phyloP scores from a whole-genome alignment of 2,888 invertebrate genomes.

The Melanotus villosus region DNA sequence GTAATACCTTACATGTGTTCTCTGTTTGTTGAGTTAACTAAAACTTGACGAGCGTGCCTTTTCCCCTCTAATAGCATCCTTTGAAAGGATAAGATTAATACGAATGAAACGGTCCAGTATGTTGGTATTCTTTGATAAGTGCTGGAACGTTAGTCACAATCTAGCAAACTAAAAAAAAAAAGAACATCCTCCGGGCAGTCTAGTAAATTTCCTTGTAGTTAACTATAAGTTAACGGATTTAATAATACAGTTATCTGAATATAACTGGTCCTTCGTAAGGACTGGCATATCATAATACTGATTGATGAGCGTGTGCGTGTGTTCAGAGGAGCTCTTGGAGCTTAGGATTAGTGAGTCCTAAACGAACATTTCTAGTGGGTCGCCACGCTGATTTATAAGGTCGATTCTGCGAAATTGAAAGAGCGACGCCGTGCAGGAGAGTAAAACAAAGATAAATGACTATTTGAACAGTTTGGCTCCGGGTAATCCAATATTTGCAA shows the following conservation, averaged over 20 bases:
- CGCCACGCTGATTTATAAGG: constrained; percentile 43
- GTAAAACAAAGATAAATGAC: constrained; percentile 50
- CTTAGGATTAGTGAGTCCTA: constrained; percentile 27
- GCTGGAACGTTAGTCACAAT: not conserved
- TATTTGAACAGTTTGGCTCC: constrained; percentile 44
- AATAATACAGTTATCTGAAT: not conserved
- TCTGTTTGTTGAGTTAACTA: no score
- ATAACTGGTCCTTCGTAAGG: constrained; percentile 15
- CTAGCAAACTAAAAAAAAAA: not conserved
- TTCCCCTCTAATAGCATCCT: no score
- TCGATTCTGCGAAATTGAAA: constrained; percentile 47
- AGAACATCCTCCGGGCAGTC: not conserved
- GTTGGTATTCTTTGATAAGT: not conserved
- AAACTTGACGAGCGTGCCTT: no score
- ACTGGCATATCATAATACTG: constrained; percentile 24
- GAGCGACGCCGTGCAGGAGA: constrained; percentile 43
- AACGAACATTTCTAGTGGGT: constrained; percentile 35
- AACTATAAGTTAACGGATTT: not conserved
- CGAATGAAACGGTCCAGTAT: not conserved
- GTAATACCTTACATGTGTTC: no score
- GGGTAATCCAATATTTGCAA: constrained; percentile 43
- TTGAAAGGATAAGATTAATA: not conserved
- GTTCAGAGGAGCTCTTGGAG: constrained; percentile 9
- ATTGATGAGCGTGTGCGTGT: constrained; percentile 25
- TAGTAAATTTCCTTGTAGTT: not conserved